Evolutionary conservation across 1,140 invertebrate genomes (phyloP).

Genomic region (Ridgeia piscesae): DNA sequence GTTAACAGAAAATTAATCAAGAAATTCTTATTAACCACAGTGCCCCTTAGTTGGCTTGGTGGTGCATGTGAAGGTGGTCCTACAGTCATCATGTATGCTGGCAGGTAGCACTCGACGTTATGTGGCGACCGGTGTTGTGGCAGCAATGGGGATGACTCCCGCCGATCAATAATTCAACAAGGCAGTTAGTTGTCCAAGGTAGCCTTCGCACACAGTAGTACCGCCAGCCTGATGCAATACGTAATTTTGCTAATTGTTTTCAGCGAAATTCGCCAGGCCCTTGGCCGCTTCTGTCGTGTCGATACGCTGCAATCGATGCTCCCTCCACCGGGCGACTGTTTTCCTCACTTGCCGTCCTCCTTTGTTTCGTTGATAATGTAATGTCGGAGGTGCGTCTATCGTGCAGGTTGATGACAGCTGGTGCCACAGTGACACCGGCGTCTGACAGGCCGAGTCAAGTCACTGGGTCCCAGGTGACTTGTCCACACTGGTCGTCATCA

Average conservation of each 20-base stretch:
- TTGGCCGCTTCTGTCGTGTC: neutral
- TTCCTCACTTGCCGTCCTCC: neutral
- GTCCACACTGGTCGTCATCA: no score
- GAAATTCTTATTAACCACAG: neutral
- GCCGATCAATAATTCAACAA: neutral
- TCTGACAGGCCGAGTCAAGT: no score
- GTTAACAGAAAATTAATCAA: no score
- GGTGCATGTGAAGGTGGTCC: neutral
- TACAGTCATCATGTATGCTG: neutral
- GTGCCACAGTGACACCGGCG: neutral
- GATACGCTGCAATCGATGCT: neutral
- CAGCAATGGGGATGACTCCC: neutral
- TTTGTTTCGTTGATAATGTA: neutral
- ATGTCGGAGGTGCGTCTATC: neutral
- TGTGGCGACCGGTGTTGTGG: no score
- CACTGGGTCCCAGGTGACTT: no score
- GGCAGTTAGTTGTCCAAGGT: neutral
- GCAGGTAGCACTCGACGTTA: neutral
- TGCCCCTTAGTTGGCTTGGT: neutral
- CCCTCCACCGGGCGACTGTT: neutral
- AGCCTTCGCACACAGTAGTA: neutral
- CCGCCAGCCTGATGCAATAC: neutral
- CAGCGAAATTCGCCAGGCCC: neutral
- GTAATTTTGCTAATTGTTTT: slow-evolving; percentile 6
- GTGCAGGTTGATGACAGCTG: neutral